These are phyloP conservation scores for Ammodramus savannarum DNA, from an alignment of 2,113 vertebrate species.

Conservation along the genomic window DNA sequence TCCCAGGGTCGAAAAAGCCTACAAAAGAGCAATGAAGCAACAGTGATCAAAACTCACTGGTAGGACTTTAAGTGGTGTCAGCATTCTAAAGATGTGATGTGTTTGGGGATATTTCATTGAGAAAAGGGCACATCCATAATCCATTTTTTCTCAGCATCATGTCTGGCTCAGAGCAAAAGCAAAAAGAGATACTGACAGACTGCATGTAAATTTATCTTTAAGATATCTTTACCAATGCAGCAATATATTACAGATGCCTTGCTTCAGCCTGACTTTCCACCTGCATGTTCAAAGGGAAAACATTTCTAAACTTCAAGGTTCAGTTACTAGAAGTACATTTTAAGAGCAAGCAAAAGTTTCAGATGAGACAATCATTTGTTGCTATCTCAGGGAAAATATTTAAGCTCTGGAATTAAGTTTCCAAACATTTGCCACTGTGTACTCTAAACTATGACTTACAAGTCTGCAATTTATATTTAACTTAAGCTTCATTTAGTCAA, in stretches of 20 bases:
- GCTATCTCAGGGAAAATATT: not conserved
- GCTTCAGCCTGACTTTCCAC: constrained; percentile 1
- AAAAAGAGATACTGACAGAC: constrained; percentile 41
- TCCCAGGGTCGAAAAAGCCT: not conserved
- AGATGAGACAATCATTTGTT: not conserved
- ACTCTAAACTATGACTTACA: not conserved
- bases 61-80: not conserved
- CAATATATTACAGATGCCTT: not conserved
- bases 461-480: not conserved
- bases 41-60: not conserved
- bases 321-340: not conserved
- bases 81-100: not conserved
- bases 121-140: constrained; percentile 2
- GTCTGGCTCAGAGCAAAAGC: constrained; percentile 45
- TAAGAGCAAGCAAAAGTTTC: not conserved
- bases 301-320: not conserved
- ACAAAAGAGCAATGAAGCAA: not conserved
- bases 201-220: constrained; percentile 29
- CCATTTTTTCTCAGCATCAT: constrained; percentile 32
- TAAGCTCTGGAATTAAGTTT: not conserved
- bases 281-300: not conserved
- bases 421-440: not conserved
- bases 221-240: not conserved
- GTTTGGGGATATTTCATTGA: not conserved
- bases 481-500: not conserved